Base-by-base conservation (phyloP, 2,888 invertebrate species). In the Eretmocerus hayati region DNA sequence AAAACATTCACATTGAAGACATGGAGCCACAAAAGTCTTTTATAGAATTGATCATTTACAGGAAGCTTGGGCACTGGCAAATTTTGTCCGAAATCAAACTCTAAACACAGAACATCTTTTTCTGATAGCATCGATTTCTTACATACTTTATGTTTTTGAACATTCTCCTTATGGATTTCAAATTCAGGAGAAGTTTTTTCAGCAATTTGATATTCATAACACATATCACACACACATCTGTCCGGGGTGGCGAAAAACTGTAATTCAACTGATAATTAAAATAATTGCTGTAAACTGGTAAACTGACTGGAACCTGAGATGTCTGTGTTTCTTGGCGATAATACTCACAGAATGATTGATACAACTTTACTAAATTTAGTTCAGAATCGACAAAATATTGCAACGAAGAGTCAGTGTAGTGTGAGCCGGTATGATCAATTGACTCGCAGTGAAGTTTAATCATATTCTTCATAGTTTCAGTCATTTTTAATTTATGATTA, bases 1-100 rank as follows among this genome's bases (percentile, higher is more conserved):
- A 40, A 33, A 3, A 57, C 48, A 23, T 54, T 50, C 6, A 54
- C 31, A 46, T 57, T 57, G 16, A 56, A 52, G 6, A 52, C 23
- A 16, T 46, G 20, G 6, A 47, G 23, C 51, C 51, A 51, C 16
- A 51, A n/a, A 15, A 47, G 22, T 31, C 44, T 23, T 6, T 26
- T 22, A 52, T 5, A 56, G 23, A 42, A 55, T 26, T 55, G 55
- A 5, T 38, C 48, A 9, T 36, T 44, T 2, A 54, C 54, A 2
- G 53, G 51, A 20, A 54, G 37, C 48, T 56, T 55, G 4, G 53
- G 45, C 0, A 52, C 19, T 1, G 49, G 53, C 4, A 56, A 35
- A 47, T 55, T 55, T 46, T 52, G 53, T 5, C 33, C 47, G 23
- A 44, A 51, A 19, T 51, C 51, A 37, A 51, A 47, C 41, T 51